Evolutionary conservation across 2,797 vertebrate species (phyloP).

Genomic region (Ataeniobius toweri): DNA sequence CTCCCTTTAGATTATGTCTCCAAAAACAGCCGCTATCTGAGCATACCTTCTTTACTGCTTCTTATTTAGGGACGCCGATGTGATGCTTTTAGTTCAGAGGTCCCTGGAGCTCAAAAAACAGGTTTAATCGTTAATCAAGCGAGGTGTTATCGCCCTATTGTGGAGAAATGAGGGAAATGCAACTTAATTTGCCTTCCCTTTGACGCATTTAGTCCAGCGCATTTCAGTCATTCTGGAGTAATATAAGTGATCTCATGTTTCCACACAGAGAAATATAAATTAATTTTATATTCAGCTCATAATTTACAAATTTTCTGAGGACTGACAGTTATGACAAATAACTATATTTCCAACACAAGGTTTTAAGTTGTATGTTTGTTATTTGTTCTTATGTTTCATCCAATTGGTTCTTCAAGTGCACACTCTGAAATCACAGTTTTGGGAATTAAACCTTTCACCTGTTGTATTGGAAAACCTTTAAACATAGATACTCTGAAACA

Average conservation of each 20-base stretch:
- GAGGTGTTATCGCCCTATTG: constrained; percentile 23
- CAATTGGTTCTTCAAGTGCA: not conserved
- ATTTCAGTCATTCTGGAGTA: too few species aligned
- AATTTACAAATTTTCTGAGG: not conserved
- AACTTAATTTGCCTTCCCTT: not conserved
- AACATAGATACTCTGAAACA: too few species aligned
- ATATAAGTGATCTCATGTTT: too few species aligned
- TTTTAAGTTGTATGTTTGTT: not conserved
- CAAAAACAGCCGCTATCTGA: not conserved
- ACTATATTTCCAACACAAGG: not conserved
- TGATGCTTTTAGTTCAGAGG: constrained; percentile 8
- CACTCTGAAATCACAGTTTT: not conserved
- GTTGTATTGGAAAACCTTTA: too few species aligned
- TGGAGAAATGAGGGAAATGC: constrained; percentile 14
- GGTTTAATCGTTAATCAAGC: constrained; percentile 16
- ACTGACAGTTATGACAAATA: not conserved
- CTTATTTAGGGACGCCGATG: not conserved
- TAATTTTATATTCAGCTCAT: too few species aligned
- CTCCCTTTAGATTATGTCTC: not conserved
- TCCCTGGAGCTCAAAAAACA: constrained; percentile 23
- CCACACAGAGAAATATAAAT: too few species aligned
- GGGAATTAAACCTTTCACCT: not conserved
- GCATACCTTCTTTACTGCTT: too few species aligned
- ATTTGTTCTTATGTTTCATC: not conserved
- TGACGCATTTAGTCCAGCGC: too few species aligned